phyloP scores from a whole-genome alignment of 1,140 invertebrate genomes.

The Helicoverpa armigera region DNA sequence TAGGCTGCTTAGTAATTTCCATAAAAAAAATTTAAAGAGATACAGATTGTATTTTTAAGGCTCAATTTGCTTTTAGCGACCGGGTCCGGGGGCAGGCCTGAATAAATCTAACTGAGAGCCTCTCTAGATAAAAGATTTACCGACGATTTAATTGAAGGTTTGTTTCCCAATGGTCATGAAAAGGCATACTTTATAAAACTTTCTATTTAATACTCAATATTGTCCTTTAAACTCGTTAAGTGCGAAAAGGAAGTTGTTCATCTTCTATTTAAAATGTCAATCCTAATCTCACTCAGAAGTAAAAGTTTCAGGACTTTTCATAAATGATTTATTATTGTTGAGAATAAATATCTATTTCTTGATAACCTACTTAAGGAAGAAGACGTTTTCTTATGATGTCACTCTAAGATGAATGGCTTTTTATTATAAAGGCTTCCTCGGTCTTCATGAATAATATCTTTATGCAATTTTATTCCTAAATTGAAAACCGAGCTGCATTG shows the following conservation, averaged over 20 bases:
- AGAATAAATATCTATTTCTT: conserved; percentile 27
- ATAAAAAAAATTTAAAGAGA: conserved; percentile 48
- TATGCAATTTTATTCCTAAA: conserved; percentile 36
- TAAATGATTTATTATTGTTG: conserved; percentile 28
- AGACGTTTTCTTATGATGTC: conserved; percentile 24
- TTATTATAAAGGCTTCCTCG: conserved; percentile 11
- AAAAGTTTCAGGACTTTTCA: conserved; percentile 17
- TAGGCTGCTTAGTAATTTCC: conserved; percentile 47
- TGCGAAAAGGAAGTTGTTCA: conserved; percentile 1
- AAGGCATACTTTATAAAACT: conserved; percentile 15
- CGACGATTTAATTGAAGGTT: conserved; percentile 29
- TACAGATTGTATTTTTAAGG: conserved; percentile 50
- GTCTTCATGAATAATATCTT: conserved; percentile 37
- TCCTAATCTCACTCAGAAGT: background rate
- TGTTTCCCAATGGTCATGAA: conserved; percentile 7
- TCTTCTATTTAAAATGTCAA: conserved; percentile 24
- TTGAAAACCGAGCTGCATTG: conserved; percentile 24
- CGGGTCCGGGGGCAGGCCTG: conserved; percentile 11
- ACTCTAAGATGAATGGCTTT: conserved; percentile 45
- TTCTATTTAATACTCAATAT: conserved; percentile 7
- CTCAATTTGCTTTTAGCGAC: conserved; percentile 50
- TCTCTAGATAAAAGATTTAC: conserved; percentile 39
- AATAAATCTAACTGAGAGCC: conserved; percentile 46
- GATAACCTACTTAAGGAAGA: conserved; percentile 2
- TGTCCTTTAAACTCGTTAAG: conserved; percentile 17